Evolutionary conservation across 2,888 invertebrate genomes (phyloP), one percentile per base, ranked within the genome.

Genomic region (Clitarchus hookeri): DNA sequence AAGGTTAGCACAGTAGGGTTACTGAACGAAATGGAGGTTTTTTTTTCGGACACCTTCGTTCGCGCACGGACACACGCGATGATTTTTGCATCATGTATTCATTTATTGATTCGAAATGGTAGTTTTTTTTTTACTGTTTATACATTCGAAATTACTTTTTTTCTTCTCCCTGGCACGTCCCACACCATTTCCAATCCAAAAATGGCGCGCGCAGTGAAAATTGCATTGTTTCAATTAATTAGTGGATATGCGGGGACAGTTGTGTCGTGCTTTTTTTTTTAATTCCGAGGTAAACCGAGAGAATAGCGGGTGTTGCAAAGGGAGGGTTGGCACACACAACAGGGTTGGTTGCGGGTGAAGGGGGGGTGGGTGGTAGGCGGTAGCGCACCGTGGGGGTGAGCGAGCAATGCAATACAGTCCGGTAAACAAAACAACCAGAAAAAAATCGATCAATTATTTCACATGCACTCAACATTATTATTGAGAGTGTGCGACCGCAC

Each of bases 311-410:
- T 65, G 65, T 65, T 65, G 65, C 11, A 65, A 65, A 65, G n/a
- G 19, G 48, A 8, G 48, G 65, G 65, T 65, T n/a, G 65, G 65
- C 65, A 65, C 65, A 65, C 65, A 65, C 65, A 65, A 65, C 65
- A 65, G 23, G n/a, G 65, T 65, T 65, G 65, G 65, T 65, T 23
- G 65, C 8, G 53, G 2, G 8, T 53, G n/a, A 65, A 23, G 82
- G 82, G 87, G 88, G 87, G 88, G 87, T 84, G 88, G 86, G 87
- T 88, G 86, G 88, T 89, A 89, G 89, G 89, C 89, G 89, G 89
- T 89, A 90, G 91, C 91, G 91, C 90, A 89, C 90, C 90, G 91
- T 25, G 85, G n/a, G 26, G 83, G 54, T 27, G 83, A 26, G 54
- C 65, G 53, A 79, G 82, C 84, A 86, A 86, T 84, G 86, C 87